A percentile compares a stretch with the other conserved stretches of the same genome.
These are phyloP conservation scores for Dynastes maya DNA, from an alignment of 2,888 invertebrate species.

Conservation along the genomic window DNA sequence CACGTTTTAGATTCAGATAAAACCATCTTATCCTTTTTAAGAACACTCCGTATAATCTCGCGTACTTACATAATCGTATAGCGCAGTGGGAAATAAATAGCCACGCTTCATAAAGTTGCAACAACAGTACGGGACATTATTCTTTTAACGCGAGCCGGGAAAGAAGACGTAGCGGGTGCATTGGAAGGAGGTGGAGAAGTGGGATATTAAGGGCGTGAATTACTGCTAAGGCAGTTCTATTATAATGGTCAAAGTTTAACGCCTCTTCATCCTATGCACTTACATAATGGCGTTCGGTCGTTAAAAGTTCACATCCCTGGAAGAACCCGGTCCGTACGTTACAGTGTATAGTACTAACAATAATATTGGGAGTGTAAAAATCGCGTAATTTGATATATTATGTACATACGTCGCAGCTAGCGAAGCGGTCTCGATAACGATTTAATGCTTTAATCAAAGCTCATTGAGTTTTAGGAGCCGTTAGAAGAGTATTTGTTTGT, in stretches of 20 bases:
- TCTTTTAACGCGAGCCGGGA: too few species aligned
- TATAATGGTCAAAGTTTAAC: slow-evolving; percentile 26
- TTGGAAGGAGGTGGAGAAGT: too few species aligned
- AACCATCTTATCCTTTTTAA: too few species aligned
- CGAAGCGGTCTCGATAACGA: background rate
- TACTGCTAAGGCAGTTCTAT: slow-evolving; percentile 15
- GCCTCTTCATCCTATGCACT: slow-evolving; percentile 10
- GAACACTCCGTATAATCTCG: too few species aligned
- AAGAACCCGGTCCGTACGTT: background rate
- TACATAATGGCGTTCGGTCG: background rate
- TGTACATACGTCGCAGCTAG: too few species aligned
- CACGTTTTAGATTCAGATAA: too few species aligned
- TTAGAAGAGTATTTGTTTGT: background rate
- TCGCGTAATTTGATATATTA: background rate
- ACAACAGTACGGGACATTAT: too few species aligned
- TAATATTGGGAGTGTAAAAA: background rate
- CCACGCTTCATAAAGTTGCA: too few species aligned
- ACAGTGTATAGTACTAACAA: background rate
- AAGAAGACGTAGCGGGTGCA: too few species aligned
- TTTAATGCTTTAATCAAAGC: background rate
- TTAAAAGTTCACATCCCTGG: slow-evolving; percentile 2
- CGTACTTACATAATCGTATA: too few species aligned
- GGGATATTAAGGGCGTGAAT: slow-evolving; percentile 3
- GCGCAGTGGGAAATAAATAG: too few species aligned
- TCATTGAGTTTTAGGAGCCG: background rate